Evolutionary conservation across 2,113 vertebrate genomes (phyloP), one percentile per base, ranked within the genome.

Genomic region (Penelope pileata): DNA sequence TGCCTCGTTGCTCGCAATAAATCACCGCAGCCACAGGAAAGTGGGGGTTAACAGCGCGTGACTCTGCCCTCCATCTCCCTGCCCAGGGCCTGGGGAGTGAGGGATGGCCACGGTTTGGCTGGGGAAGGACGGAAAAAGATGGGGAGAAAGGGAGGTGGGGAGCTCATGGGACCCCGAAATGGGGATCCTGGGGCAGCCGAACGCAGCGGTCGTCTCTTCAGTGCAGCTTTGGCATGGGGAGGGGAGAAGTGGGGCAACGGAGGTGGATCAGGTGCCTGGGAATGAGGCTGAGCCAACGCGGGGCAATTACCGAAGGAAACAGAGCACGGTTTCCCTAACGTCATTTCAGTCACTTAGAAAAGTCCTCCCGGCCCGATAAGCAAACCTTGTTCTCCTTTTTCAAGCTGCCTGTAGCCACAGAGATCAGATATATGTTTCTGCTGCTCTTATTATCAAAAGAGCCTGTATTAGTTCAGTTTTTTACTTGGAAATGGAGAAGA

Each of bases 41-140:
- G 87, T 5, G 78, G 12, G 96, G 94, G 87, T 91, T 94, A 96
- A 95, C 91, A 94, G 53, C 0, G 80, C 80, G 5, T 91, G 91
- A 92, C 95, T 93, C 74, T 3, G 0, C 79, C 86, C 93, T 96
- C 94, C 86, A 92, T 92, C 94, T 96, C 91, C 88, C 91, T 94
- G 89, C 86, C 76, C 4, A 9, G 16, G 38, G 53, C 6, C 64
- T 8, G 10, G 40, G 60, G 26, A 72, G 30, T 79, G 91, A 96
- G 89, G 23, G 53, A 76, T 47, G 86, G 83, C 3, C 34, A 2
- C 3, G 10, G 34, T 23, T 6, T 2, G 76, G 43, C 47, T 36
- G 43, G 73, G 32, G 40, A 82, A 67, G 56, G 23, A 8, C 8
- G 21, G 0, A 3, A 8, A 47, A 50, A 12, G 30, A 18, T 23